Conservation (phyloP, 1,140 invertebrate genomes). For the Aphidius gifuensis region DNA sequence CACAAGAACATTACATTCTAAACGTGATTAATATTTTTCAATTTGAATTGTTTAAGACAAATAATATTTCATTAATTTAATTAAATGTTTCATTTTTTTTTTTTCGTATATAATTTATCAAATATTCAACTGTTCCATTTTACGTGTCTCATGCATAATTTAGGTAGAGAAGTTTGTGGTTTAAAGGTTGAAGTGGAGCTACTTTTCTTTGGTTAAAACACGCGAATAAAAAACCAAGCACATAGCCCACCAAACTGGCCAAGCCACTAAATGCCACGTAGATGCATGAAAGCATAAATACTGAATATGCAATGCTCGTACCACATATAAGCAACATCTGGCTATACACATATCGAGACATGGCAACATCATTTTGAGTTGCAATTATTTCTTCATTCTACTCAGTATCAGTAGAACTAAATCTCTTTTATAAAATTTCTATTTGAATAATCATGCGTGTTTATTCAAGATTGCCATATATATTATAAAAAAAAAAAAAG, state of each 20-base stretch:
- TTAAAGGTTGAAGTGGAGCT: conserved; percentile 10
- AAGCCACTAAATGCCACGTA: conserved; percentile 18
- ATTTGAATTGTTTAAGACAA: no score
- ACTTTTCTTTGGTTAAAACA: conserved; percentile 10
- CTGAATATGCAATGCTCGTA: conserved; percentile 9
- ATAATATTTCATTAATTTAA: no score
- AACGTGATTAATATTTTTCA: no score
- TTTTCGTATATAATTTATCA: not conserved
- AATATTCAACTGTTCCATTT: conserved; percentile 21
- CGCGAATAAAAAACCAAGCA: not conserved
- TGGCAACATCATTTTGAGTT: conserved; percentile 12
- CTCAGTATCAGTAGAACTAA: conserved; percentile 10
- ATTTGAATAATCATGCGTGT: no score
- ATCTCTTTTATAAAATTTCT: not conserved
- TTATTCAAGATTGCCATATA: no score
- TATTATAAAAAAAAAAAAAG: no score
- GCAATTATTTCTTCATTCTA: conserved; percentile 1
- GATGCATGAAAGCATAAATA: conserved; percentile 23
- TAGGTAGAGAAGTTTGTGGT: conserved; percentile 20
- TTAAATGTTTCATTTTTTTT: no score
- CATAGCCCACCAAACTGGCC: not conserved
- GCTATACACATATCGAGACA: conserved; percentile 14
- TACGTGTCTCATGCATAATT: conserved; percentile 17
- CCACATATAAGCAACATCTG: conserved; percentile 15
- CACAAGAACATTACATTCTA: no score